A percentile compares a stretch with the other conserved stretches of the same genome.
Evolutionary conservation across 2,113 vertebrate species (phyloP).

Genomic region (Antechinus stuartii): DNA sequence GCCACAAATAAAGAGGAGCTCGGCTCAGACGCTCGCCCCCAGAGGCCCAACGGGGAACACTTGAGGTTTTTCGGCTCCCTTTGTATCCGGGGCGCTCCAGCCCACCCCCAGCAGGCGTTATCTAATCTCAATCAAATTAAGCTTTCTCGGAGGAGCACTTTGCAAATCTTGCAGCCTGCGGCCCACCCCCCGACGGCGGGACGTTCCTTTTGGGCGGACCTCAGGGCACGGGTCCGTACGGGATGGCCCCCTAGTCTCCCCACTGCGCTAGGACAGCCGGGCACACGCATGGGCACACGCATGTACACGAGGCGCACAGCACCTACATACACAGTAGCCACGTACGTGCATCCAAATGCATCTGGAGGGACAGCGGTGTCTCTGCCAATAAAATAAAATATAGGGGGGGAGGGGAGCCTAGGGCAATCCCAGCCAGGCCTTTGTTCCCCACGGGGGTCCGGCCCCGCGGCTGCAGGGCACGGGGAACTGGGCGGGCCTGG

Average conservation of each 20-base stretch:
- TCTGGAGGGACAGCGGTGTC: neutral
- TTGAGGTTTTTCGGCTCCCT: neutral
- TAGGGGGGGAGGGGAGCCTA: neutral
- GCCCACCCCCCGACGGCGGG: too few relatives aligned
- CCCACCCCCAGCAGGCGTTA: neutral
- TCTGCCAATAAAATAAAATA: neutral
- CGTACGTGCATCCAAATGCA: neutral
- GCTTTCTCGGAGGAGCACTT: neutral
- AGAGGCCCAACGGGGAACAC: neutral
- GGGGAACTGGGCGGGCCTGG: neutral
- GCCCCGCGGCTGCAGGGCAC: neutral
- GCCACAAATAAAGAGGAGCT: neutral
- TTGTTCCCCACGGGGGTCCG: neutral
- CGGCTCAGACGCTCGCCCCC: neutral
- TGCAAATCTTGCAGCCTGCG: neutral
- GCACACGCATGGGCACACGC: too few relatives aligned
- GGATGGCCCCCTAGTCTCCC: too few relatives aligned
- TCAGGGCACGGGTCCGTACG: too few relatives aligned
- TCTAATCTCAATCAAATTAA: neutral
- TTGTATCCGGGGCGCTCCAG: neutral
- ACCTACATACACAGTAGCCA: neutral
- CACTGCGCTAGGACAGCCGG: too few relatives aligned
- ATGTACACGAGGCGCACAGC: too few relatives aligned
- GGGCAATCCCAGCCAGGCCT: neutral
- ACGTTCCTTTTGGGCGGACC: too few relatives aligned